Percentiles rank a stretch among this genome's conserved stretches.
phyloP scores from a whole-genome alignment of 2,888 invertebrate genomes.

The Chloroclystis v-ata region DNA sequence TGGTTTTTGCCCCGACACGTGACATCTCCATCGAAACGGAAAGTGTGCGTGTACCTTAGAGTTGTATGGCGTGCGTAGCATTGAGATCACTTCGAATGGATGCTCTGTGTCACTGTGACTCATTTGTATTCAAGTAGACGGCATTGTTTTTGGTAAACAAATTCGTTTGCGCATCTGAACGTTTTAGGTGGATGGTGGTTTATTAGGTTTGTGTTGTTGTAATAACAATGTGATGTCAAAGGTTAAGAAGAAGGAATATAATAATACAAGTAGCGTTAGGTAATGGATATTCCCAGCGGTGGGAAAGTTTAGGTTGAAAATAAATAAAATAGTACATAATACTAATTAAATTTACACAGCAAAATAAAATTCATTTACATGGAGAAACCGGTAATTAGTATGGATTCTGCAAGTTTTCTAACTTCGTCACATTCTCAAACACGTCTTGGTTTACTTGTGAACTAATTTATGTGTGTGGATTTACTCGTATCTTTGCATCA shows the following conservation, averaged over 20 bases:
- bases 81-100: conserved; percentile 13
- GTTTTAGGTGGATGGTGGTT: no score
- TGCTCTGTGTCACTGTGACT: not conserved
- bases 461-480: conserved; percentile 7
- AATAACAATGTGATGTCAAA: no score
- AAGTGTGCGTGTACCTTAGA: conserved; percentile 35
- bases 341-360: no score
- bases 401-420: conserved; percentile 10
- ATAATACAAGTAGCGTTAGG: no score
- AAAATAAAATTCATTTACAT: conserved; percentile 1
- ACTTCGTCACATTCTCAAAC: conserved; percentile 10
- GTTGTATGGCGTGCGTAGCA: conserved; percentile 10
- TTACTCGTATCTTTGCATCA: conserved; percentile 4
- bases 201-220: no score
- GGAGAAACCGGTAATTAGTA: conserved; percentile 8
- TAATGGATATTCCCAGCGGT: no score
- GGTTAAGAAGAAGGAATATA: no score
- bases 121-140: conserved; percentile 1
- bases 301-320: no score
- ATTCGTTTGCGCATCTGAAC: no score
- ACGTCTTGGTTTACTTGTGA: conserved; percentile 3
- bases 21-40: conserved; percentile 54
- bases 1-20: conserved; percentile 18
- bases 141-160: not conserved
- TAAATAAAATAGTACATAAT: no score